Evolutionary conservation across 2,113 vertebrate species (phyloP).

Genomic region (Scartelaos histophorus): DNA sequence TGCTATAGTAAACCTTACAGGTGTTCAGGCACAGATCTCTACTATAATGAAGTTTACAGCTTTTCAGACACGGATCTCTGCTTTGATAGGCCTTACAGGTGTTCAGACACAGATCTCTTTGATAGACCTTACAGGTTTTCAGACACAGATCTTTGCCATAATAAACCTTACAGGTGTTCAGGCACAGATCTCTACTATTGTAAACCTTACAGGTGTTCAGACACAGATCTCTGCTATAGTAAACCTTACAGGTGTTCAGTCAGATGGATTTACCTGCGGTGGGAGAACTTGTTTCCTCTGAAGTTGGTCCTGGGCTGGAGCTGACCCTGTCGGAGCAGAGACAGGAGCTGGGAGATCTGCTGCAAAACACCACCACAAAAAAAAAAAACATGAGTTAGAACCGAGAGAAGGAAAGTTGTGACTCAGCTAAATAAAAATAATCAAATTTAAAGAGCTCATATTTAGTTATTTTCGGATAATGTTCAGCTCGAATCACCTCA

Average conservation of each 20-base stretch:
- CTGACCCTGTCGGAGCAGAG: constrained; percentile 82
- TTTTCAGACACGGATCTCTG: background rate
- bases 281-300: constrained; percentile 67
- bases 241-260: too few relatives aligned
- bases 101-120: too few relatives aligned
- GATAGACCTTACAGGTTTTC: too few relatives aligned
- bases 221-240: background rate
- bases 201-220: background rate
- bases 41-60: background rate
- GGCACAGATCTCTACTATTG: background rate
- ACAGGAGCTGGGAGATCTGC: constrained; percentile 98
- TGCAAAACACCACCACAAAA: constrained; percentile 60
- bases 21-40: background rate
- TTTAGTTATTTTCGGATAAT: too few relatives aligned
- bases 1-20: background rate
- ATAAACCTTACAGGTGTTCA: too few relatives aligned
- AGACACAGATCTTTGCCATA: background rate
- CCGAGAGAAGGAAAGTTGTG: too few relatives aligned
- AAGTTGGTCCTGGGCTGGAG: constrained; percentile 69
- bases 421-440: too few relatives aligned
- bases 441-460: too few relatives aligned
- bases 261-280: constrained; percentile 59
- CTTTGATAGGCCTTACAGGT: background rate
- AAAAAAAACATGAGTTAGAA: too few relatives aligned
- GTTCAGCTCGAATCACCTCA: too few relatives aligned